Evolutionary conservation across 2,888 invertebrate species (phyloP).

Genomic region (Mycalesis mineus): DNA sequence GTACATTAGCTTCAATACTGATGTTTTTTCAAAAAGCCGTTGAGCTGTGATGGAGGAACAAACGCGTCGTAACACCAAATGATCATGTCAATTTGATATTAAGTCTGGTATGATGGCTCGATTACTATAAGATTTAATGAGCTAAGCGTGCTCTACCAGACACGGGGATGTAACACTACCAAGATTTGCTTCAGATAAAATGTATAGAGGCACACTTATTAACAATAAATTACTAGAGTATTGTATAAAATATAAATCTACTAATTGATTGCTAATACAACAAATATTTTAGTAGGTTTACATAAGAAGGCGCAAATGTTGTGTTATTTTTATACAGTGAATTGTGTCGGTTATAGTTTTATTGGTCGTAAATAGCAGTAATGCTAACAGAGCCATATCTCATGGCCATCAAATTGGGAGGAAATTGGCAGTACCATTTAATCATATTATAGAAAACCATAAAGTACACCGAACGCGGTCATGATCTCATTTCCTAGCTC

Average conservation of each 20-base stretch:
- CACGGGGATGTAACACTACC: too few species aligned
- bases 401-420: constrained; percentile 9
- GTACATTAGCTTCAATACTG: too few species aligned
- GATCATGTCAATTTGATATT: too few species aligned
- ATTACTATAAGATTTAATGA: too few species aligned
- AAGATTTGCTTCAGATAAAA: too few species aligned
- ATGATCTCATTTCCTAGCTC: constrained; percentile 47
- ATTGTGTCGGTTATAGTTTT: constrained; percentile 2
- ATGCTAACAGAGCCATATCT: constrained; percentile 7
- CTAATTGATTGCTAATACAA: neutral
- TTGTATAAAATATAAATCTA: neutral
- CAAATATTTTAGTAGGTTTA: neutral
- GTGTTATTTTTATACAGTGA: neutral
- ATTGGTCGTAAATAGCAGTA: neutral
- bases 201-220: too few species aligned
- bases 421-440: constrained; percentile 13
- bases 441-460: constrained; percentile 37
- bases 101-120: too few species aligned
- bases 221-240: too few species aligned
- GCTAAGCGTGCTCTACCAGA: too few species aligned
- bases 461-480: constrained; percentile 44
- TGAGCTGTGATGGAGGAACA: too few species aligned
- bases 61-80: too few species aligned
- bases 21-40: too few species aligned
- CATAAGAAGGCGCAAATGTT: neutral